A percentile compares a stretch with the other conserved stretches of the same genome.
Conservation (phyloP, 2,888 invertebrate species). For the Prosapia bicincta region DNA sequence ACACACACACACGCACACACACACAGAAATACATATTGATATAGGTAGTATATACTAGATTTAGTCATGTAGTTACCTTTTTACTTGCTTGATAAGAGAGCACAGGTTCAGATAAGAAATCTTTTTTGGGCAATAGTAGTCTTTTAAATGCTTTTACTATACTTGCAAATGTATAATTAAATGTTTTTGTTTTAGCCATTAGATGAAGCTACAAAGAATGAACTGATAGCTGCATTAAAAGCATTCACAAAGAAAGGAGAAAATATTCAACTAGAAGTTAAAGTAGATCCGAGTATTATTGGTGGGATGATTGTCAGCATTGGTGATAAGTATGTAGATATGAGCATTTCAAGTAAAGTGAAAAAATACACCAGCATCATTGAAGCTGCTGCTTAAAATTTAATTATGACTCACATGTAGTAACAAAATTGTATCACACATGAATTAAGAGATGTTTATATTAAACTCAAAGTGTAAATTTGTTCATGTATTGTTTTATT, state of each 20-base stretch:
- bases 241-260: slow-evolving; percentile 84
- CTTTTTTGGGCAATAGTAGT: no score
- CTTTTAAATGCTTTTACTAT: no score
- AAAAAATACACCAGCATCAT: slow-evolving; percentile 54
- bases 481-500: no score
- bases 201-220: slow-evolving; percentile 72
- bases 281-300: slow-evolving; percentile 57
- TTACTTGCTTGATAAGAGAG: no score
- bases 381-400: slow-evolving; percentile 48
- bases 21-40: no score
- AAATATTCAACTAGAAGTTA: slow-evolving; percentile 72
- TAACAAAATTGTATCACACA: background rate
- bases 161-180: no score
- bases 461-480: background rate
- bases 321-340: slow-evolving; percentile 88
- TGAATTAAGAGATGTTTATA: background rate
- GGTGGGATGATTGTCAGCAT: slow-evolving; percentile 76
- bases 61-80: no score
- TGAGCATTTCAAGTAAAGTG: slow-evolving; percentile 59
- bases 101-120: no score
- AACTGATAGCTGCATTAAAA: slow-evolving; percentile 78
- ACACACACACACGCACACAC: no score
- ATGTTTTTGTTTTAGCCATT: no score
- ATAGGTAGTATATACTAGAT: no score
- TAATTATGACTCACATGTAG: background rate